Percentiles rank a stretch among this genome's conserved stretches.
Evolutionary conservation across 2,797 vertebrate species (phyloP).

Genomic region (Chiroxiphia lanceolata): DNA sequence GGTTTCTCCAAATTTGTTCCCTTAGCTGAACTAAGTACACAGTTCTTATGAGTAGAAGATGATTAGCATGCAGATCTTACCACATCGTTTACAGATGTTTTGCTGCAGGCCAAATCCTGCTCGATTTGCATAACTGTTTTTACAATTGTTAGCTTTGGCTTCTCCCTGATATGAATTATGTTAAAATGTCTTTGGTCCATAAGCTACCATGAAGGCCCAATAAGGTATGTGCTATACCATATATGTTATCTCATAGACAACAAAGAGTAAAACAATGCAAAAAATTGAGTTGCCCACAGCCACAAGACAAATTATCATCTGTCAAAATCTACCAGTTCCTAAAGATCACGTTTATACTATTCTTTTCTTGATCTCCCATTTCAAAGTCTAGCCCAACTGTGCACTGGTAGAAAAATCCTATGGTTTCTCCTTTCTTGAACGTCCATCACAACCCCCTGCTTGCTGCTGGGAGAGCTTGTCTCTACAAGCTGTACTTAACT

Average conservation of each 20-base stretch:
- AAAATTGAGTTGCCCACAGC: constrained; percentile 35
- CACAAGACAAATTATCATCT: constrained; percentile 14
- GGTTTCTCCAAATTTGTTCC: background rate
- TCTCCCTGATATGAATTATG: background rate
- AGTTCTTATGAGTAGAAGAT: background rate
- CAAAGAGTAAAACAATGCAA: constrained; percentile 46
- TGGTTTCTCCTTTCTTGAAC: background rate
- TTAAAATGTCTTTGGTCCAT: background rate
- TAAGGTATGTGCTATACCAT: background rate
- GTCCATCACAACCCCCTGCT: background rate
- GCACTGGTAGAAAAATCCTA: background rate
- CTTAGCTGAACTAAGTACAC: background rate
- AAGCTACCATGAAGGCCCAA: background rate
- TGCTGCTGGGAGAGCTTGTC: background rate
- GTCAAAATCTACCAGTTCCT: constrained; percentile 1
- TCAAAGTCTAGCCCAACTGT: background rate
- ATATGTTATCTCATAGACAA: constrained; percentile 31
- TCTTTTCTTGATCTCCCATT: background rate
- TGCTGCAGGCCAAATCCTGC: background rate
- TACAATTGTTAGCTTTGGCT: background rate
- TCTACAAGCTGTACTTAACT: constrained; percentile 12
- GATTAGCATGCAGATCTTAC: background rate
- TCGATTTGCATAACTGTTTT: background rate
- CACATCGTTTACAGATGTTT: constrained; percentile 1
- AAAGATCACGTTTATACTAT: background rate